Conservation (phyloP, 2,797 vertebrate genomes). For the Anniella stebbinsi region DNA sequence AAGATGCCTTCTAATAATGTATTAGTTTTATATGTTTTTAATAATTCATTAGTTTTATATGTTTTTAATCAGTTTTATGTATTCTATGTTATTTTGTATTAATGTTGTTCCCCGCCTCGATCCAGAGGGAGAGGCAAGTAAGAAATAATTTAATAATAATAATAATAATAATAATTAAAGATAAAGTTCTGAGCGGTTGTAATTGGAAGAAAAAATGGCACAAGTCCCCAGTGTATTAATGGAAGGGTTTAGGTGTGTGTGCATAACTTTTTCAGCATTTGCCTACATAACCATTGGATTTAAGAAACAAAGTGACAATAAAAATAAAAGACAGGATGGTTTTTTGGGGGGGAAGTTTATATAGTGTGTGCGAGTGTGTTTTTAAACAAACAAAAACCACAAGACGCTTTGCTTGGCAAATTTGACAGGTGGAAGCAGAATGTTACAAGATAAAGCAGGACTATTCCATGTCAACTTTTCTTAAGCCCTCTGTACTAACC, state of each 20-base stretch:
- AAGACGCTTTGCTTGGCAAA: constrained; percentile 17
- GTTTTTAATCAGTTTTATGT: too few species aligned
- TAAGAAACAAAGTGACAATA: constrained; percentile 58
- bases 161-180: too few species aligned
- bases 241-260: background rate
- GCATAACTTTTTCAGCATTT: constrained; percentile 43
- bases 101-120: too few species aligned
- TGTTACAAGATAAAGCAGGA: background rate
- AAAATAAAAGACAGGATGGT: background rate
- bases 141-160: too few species aligned
- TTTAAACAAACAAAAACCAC: constrained; percentile 2
- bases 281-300: constrained; percentile 20
- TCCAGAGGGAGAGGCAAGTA: too few species aligned
- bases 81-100: too few species aligned
- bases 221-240: too few species aligned
- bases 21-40: too few species aligned
- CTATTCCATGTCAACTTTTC: background rate
- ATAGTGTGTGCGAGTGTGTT: background rate
- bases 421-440: rapidly evolving
- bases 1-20: too few species aligned
- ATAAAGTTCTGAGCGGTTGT: background rate
- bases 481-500: background rate
- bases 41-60: too few species aligned
- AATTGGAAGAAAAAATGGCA: background rate
- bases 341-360: constrained; percentile 11